Base-by-base conservation (phyloP, 2,888 invertebrate genomes). In the Lasius platythorax region DNA sequence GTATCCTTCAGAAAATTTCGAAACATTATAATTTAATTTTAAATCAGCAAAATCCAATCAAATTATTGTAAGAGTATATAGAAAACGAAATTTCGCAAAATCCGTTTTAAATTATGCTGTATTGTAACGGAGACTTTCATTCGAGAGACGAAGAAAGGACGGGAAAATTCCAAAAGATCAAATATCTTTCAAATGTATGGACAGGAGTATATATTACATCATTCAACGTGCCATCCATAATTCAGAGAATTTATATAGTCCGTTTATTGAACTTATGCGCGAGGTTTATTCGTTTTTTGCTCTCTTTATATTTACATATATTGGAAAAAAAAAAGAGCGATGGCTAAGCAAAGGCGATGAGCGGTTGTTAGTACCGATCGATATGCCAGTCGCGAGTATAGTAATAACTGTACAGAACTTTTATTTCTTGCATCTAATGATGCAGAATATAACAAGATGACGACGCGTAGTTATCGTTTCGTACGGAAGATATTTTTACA, bases 61-160 rank as follows among this genome's bases (percentile, higher is more conserved):
- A 37, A 37, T 37, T 37, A 1, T 33, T 53, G n/a, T 8, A 2
- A 53, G 2, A 6, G n/a, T 0, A 53, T n/a, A 53, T 53, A 1
- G 50, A 53, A 53, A 53, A 53, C 8, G 5, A 53, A 53, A 53
- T n/a, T 46, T 12, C 18, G 11, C 12, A 43, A 15, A 33, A 64
- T 33, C 15, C 4, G 9, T 50, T 78, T 67, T 56, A n/a, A 3
- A 58, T 78, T 67, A 43, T 9, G 11, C 4, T 37, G n/a, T 28
- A 18, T 40, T 18, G 56, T 15, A 53, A 23, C 12, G 12, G 37
- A 53, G 33, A 12, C 12, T 58, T 63, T 30, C 8, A 4, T 23
- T 46, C 33, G 67, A 43, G 68, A 70, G 61, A 79, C 58, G 2
- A 43, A 78, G n/a, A 40, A 33, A 79, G 46, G 43, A 79, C 33